Conservation (phyloP, 2,113 vertebrate species). For the Orthonyx spaldingii region DNA sequence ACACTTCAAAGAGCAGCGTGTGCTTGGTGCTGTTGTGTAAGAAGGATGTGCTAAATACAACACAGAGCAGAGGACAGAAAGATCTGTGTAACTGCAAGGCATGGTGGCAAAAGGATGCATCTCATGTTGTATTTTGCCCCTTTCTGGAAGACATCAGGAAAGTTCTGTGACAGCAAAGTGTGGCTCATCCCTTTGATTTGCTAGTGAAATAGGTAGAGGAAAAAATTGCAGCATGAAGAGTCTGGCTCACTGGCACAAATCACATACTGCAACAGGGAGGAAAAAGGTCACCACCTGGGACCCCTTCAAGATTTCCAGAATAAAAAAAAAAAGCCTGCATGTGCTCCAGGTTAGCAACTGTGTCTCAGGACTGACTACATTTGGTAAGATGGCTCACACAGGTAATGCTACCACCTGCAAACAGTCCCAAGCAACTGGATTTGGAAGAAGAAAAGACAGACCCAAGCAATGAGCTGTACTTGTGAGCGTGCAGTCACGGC, state of each 20-base stretch:
- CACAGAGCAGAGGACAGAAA: neutral
- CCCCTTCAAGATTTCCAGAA: neutral
- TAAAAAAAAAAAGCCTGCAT: neutral
- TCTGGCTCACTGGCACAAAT: neutral
- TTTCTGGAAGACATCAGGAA: neutral
- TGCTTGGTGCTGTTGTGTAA: neutral
- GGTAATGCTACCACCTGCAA: neutral
- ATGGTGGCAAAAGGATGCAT: neutral
- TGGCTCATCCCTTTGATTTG: neutral
- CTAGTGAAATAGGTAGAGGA: neutral
- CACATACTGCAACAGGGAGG: neutral
- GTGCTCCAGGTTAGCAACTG: neutral
- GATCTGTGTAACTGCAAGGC: neutral
- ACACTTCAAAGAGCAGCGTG: neutral
- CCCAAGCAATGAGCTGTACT: neutral
- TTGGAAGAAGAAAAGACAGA: neutral
- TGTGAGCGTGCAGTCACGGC: neutral
- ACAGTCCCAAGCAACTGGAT: neutral
- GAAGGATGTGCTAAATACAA: neutral
- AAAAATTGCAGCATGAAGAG: neutral
- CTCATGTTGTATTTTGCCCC: neutral
- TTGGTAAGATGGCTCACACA: neutral
- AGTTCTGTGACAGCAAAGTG: neutral
- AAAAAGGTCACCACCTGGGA: neutral
- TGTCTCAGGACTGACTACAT: neutral